Evolutionary conservation across 2,888 invertebrate species (phyloP).

Genomic region (Amblyjoppa fuscipennis): DNA sequence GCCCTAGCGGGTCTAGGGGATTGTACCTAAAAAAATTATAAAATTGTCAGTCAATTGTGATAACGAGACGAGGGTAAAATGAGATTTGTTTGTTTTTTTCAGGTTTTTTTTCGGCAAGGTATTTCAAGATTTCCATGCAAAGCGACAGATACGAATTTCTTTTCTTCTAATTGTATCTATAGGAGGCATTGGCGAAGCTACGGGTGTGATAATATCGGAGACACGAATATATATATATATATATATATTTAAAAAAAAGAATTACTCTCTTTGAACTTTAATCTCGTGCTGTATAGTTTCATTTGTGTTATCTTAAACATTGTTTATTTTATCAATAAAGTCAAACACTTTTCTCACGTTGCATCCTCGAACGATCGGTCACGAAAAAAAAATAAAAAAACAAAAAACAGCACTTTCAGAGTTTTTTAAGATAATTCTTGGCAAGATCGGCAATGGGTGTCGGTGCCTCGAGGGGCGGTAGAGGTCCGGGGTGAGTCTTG

Average conservation of each 20-base stretch:
- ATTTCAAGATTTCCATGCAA: slow-evolving; percentile 58
- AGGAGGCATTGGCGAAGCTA: slow-evolving; percentile 12
- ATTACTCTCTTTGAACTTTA: slow-evolving; percentile 3
- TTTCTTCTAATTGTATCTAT: slow-evolving; percentile 1
- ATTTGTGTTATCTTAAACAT: slow-evolving; percentile 11
- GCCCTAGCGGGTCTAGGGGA: slow-evolving; percentile 78
- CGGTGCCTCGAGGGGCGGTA: slow-evolving; percentile 70
- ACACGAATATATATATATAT: slow-evolving; percentile 3
- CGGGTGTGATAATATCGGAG: slow-evolving; percentile 9
- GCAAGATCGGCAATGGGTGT: slow-evolving; percentile 66
- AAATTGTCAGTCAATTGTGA: slow-evolving; percentile 74
- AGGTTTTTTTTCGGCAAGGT: slow-evolving; percentile 19
- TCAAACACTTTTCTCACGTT: slow-evolving; percentile 37
- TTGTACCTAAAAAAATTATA: slow-evolving; percentile 79
- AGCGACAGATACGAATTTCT: slow-evolving; percentile 30
- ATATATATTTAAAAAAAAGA: not conserved
- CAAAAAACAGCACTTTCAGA: slow-evolving; percentile 34
- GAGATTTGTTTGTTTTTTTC: not conserved
- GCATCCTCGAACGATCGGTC: slow-evolving; percentile 18
- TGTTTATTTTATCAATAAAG: slow-evolving; percentile 38
- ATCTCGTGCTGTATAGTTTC: slow-evolving; percentile 27
- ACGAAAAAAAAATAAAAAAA: not conserved
- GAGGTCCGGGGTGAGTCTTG: slow-evolving; percentile 76
- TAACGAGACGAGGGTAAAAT: not conserved
- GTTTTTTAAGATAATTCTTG: slow-evolving; percentile 60